Percentiles rank a stretch among this genome's conserved stretches.
Conservation (phyloP, 2,888 invertebrate genomes). For the Drosophila aldrichi region DNA sequence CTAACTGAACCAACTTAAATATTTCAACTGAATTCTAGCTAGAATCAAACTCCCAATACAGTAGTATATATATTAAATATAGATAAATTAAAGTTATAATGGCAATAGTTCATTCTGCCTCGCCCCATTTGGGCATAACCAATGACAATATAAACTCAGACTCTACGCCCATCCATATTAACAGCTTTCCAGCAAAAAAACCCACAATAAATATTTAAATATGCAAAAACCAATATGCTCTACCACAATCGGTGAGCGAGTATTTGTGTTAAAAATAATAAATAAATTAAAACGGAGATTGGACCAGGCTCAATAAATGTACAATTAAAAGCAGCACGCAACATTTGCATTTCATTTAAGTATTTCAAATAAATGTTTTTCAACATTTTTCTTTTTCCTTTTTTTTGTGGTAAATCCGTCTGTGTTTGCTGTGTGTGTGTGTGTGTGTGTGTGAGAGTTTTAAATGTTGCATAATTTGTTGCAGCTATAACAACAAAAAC, state of each 20-base stretch:
- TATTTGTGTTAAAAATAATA: background rate
- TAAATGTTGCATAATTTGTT: constrained; percentile 39
- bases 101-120: no score
- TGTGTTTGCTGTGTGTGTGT: background rate
- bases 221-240: background rate
- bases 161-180: background rate
- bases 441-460: constrained; percentile 7
- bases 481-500: constrained; percentile 31
- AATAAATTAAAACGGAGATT: background rate
- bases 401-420: background rate
- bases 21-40: background rate
- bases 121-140: background rate
- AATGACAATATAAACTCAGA: background rate
- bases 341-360: constrained; percentile 31
- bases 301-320: background rate
- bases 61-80: no score
- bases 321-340: constrained; percentile 36
- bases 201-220: background rate
- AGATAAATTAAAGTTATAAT: no score
- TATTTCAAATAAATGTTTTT: constrained; percentile 18
- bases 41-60: no score
- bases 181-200: background rate
- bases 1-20: no score
- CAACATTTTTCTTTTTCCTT: background rate
- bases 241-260: background rate